Percentiles rank a stretch among this genome's conserved stretches.
Conservation (phyloP, 2,113 vertebrate species). For the Meles meles region DNA sequence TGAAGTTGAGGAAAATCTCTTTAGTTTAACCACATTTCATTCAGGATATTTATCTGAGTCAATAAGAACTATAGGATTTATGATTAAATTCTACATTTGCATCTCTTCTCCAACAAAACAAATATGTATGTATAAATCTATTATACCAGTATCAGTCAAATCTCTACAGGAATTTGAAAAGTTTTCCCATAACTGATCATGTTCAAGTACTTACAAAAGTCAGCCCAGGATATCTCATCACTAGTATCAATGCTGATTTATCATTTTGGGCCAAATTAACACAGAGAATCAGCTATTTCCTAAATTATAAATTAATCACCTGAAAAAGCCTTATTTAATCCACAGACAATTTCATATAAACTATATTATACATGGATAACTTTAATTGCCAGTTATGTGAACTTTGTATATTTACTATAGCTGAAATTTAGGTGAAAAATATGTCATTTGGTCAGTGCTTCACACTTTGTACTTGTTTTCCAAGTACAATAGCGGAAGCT, state of each 20-base stretch:
- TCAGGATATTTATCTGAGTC: neutral
- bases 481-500: neutral
- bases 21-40: neutral
- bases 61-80: neutral
- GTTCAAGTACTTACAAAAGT: neutral
- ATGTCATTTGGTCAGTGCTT: neutral
- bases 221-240: neutral
- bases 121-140: neutral
- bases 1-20: neutral
- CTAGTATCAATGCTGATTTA: neutral
- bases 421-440: constrained; percentile 4
- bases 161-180: neutral
- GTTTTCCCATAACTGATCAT: neutral
- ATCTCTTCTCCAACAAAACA: neutral
- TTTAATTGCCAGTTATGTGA: neutral
- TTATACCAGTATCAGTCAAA: neutral
- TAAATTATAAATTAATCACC: neutral
- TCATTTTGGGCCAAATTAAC: neutral
- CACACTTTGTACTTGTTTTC: constrained; percentile 18
- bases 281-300: neutral
- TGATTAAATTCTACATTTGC: neutral
- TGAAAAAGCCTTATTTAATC: neutral
- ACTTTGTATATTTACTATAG: neutral
- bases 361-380: neutral
- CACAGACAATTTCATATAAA: neutral